Base-by-base conservation (phyloP, 2,797 vertebrate species). In the Diglossa cyanea region DNA sequence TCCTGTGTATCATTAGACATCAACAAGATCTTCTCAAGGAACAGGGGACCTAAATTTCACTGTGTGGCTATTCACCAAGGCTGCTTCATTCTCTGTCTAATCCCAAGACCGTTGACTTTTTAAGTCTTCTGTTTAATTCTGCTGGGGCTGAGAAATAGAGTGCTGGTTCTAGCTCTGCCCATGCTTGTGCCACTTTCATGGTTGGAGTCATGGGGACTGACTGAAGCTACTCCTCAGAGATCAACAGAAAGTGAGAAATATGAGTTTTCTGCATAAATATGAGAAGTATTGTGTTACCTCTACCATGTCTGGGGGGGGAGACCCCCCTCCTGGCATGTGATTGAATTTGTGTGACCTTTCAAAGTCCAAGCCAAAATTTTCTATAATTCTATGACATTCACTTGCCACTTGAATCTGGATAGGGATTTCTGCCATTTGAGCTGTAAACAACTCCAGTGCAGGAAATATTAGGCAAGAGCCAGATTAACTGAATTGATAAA, bases 401-500 rank as follows among this genome's bases (percentile, higher is more conserved):
- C 33, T 79, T 85, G 17, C 53, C 48, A 74, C 37, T 24, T 89
- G 48, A 37, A 33, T 67, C 26, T 72, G 72, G 72, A 44, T 13
- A 44, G 57, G 12, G 3, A 28, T 91, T 94, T 88, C 65, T 86
- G 53, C 66, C 4, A 13, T 71, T 81, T 71, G 45, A 53, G 26
- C 31, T 80, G 68, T 72, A 83, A 94, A 89, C 39, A 92, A 35
- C 28, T 77, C 53, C 67, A 8, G 3, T 44, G 57, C 78, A 91
- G 65, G 42, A 85, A 82, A 80, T 11, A 15, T 65, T 91, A 92
- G 33, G 72, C 21, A 65, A 77, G 50, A 74, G 78, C 79, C 92
- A 93, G 61, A 65, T 80, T 57, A 87, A 50, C 57, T 91, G 66
- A 95, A 92, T 68, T 95, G 65, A 87, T 95, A 77, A 11, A 6